These are phyloP conservation scores for Pogonocherus hispidulus DNA, from an alignment of 2,888 invertebrate species.

Conservation along the genomic window DNA sequence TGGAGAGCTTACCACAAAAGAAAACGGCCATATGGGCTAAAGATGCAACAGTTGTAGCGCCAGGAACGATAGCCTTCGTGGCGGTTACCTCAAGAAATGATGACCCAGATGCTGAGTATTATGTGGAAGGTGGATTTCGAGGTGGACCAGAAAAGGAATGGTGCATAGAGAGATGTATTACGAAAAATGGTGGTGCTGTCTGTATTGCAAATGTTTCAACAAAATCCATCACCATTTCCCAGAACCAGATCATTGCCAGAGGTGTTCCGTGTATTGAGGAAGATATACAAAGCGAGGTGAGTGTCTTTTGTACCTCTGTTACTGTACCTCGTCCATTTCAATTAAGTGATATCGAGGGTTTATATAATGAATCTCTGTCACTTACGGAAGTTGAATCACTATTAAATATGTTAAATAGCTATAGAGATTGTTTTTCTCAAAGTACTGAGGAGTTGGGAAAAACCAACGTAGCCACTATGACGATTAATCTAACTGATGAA, in stretches of 20 bases:
- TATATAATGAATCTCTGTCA: not conserved
- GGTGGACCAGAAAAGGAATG: not conserved
- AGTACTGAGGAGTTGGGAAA: not conserved
- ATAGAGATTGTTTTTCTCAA: not conserved
- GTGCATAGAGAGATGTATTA: not conserved
- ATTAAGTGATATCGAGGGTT: not conserved
- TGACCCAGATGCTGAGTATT: not conserved
- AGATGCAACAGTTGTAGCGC: not conserved
- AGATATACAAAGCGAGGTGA: not conserved
- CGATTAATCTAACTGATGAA: not conserved
- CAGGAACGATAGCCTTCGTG: not conserved
- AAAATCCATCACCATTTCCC: not conserved
- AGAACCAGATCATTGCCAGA: not conserved
- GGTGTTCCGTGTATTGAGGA: not conserved
- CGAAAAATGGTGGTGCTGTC: not conserved
- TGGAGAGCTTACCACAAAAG: not conserved
- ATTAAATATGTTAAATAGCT: not conserved
- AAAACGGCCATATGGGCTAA: not conserved
- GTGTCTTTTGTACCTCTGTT: not conserved
- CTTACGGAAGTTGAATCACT: not conserved
- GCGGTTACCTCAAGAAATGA: not conserved
- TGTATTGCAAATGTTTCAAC: not conserved
- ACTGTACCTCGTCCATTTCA: not conserved
- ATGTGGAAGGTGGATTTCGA: not conserved
- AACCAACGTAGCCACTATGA: not conserved